Conservation (phyloP, 1,140 invertebrate genomes). For the Cepaea nemoralis region DNA sequence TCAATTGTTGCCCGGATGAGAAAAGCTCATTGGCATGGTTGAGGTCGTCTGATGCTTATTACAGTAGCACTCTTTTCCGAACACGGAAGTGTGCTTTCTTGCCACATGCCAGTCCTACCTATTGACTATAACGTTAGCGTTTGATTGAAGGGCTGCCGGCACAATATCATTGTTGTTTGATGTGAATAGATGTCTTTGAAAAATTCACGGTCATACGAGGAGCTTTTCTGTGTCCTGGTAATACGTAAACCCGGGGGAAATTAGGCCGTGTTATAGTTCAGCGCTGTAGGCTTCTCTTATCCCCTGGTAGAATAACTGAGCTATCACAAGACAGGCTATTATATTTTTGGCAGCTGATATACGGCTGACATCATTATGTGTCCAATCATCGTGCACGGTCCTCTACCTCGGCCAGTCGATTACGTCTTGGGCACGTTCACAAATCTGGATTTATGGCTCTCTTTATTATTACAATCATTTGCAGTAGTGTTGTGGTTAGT, state of each 20-base stretch:
- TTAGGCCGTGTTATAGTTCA: not conserved
- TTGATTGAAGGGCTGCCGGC: not conserved
- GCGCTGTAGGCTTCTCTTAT: not conserved
- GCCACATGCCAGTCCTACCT: not conserved
- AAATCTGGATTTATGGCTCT: too few species aligned
- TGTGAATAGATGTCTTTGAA: not conserved
- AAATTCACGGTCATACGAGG: not conserved
- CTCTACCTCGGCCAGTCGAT: too few species aligned
- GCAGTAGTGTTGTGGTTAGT: too few species aligned
- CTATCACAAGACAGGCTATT: not conserved
- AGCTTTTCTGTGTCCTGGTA: not conserved
- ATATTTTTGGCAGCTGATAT: not conserved
- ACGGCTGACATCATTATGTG: not conserved
- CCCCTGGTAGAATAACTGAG: not conserved
- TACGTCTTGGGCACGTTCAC: too few species aligned
- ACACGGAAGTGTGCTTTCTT: not conserved
- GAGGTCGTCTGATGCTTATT: constrained; percentile 8
- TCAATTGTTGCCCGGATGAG: constrained; percentile 34
- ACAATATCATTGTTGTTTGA: not conserved
- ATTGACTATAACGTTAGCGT: not conserved
- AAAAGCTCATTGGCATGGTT: constrained; percentile 18
- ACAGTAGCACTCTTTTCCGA: not conserved
- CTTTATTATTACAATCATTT: too few species aligned
- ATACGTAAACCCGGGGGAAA: not conserved
- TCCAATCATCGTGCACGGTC: not conserved